Evolutionary conservation across 1,140 invertebrate genomes (phyloP).

Genomic region (Pissodes strobi): DNA sequence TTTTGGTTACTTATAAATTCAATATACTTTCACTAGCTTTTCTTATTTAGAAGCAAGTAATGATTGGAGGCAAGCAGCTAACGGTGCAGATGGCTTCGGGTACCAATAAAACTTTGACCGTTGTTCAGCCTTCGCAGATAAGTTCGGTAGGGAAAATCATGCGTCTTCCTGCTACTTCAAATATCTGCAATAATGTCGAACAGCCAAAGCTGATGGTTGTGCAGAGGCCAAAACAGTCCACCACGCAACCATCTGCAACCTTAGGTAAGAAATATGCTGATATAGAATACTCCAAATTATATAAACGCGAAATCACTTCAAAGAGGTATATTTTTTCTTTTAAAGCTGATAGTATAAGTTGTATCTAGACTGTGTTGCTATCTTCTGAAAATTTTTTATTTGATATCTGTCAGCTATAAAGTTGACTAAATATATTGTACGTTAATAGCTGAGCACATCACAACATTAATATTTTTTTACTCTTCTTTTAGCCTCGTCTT

Average conservation of each 20-base stretch:
- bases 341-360: too few species aligned
- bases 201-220: conserved; percentile 62
- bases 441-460: too few species aligned
- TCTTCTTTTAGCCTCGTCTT: conserved; percentile 58
- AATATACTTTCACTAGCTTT: conserved; percentile 11
- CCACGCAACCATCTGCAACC: conserved; percentile 63
- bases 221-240: conserved; percentile 59
- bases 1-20: too few species aligned
- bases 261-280: conserved; percentile 52
- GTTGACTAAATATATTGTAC: too few species aligned
- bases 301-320: too few species aligned
- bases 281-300: not conserved
- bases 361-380: too few species aligned
- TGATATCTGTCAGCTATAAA: too few species aligned
- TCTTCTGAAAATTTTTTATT: too few species aligned
- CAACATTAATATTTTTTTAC: too few species aligned
- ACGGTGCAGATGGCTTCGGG: conserved; percentile 60
- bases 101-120: conserved; percentile 54
- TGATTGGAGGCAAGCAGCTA: conserved; percentile 72
- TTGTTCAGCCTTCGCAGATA: conserved; percentile 46
- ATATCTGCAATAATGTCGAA: conserved; percentile 42
- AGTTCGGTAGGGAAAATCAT: conserved; percentile 50
- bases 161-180: conserved; percentile 55
- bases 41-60: conserved; percentile 62
- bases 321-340: too few species aligned